Conservation (phyloP, 2,113 vertebrate genomes). For the Phoenicopterus ruber region DNA sequence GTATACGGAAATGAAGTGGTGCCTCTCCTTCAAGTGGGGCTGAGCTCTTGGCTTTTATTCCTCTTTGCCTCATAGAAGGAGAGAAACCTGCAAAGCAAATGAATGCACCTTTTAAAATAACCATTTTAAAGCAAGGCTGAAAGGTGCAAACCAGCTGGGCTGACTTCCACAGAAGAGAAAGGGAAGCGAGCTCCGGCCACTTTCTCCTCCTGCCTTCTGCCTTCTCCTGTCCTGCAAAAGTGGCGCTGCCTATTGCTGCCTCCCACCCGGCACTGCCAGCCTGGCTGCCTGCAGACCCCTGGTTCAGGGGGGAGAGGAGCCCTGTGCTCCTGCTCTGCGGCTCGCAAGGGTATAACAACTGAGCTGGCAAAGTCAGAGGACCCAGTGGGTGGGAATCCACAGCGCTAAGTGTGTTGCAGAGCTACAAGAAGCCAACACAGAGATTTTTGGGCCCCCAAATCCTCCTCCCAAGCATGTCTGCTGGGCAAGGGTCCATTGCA, state of each 20-base stretch:
- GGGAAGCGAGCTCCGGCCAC: background rate
- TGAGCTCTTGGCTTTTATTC: background rate
- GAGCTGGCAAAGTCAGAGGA: background rate
- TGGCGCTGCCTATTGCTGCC: background rate
- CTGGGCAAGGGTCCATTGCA: background rate
- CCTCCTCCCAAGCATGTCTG: background rate
- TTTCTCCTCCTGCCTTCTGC: background rate
- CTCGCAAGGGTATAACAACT: background rate
- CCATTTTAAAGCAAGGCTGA: background rate
- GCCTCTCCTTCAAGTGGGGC: background rate
- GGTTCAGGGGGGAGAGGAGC: background rate
- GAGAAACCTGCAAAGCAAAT: background rate
- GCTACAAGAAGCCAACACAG: background rate
- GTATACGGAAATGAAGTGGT: background rate
- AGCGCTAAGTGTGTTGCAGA: rapidly evolving
- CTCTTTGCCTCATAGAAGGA: background rate
- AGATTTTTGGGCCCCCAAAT: background rate
- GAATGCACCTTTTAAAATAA: background rate
- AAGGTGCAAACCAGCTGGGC: background rate
- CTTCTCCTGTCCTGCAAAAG: background rate
- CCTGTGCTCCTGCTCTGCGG: background rate
- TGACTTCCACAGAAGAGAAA: background rate
- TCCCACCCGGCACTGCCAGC: too few species aligned
- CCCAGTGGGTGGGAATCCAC: background rate
- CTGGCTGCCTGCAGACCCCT: background rate